Evolutionary conservation across 2,888 invertebrate species (phyloP).

Genomic region (Bembecia ichneumoniformis): DNA sequence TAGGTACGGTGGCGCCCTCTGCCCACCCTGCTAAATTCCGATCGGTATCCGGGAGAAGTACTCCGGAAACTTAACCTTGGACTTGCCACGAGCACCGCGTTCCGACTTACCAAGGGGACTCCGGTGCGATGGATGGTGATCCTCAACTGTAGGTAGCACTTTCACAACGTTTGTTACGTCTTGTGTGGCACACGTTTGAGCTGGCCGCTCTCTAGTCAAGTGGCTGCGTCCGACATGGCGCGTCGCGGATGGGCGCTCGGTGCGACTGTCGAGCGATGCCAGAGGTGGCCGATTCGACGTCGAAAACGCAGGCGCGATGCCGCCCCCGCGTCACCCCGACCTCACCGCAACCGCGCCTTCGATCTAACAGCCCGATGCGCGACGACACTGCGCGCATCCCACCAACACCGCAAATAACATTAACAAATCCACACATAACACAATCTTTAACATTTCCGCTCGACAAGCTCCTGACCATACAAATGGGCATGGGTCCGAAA

Average conservation of each 20-base stretch:
- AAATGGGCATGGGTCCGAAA: slow-evolving; percentile 24
- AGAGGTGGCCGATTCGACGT: slow-evolving; percentile 36
- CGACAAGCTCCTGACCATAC: slow-evolving; percentile 30
- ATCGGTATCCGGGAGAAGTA: slow-evolving; percentile 38
- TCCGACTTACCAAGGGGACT: slow-evolving; percentile 53
- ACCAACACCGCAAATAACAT: slow-evolving; percentile 57
- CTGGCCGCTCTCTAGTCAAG: slow-evolving; percentile 53
- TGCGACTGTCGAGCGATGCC: slow-evolving; percentile 56
- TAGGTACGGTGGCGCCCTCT: slow-evolving; percentile 51
- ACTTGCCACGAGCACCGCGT: slow-evolving; percentile 24
- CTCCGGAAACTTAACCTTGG: slow-evolving; percentile 37
- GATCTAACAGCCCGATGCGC: slow-evolving; percentile 60
- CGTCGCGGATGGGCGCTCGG: slow-evolving; percentile 53
- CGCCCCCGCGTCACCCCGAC: slow-evolving; percentile 16
- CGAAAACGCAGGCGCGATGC: slow-evolving; percentile 42
- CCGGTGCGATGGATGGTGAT: slow-evolving; percentile 35
- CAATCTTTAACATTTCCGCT: slow-evolving; percentile 43
- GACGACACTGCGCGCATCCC: slow-evolving; percentile 38
- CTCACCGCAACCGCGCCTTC: slow-evolving; percentile 33
- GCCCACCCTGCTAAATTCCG: slow-evolving; percentile 25
- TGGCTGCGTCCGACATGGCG: slow-evolving; percentile 59
- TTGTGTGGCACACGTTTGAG: slow-evolving; percentile 19
- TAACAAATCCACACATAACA: slow-evolving; percentile 43
- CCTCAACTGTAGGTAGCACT: slow-evolving; percentile 32
- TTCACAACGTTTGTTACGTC: slow-evolving; percentile 34